Evolutionary conservation across 1,140 invertebrate genomes (phyloP).

Genomic region (Daktulosphaira vitifoliae): DNA sequence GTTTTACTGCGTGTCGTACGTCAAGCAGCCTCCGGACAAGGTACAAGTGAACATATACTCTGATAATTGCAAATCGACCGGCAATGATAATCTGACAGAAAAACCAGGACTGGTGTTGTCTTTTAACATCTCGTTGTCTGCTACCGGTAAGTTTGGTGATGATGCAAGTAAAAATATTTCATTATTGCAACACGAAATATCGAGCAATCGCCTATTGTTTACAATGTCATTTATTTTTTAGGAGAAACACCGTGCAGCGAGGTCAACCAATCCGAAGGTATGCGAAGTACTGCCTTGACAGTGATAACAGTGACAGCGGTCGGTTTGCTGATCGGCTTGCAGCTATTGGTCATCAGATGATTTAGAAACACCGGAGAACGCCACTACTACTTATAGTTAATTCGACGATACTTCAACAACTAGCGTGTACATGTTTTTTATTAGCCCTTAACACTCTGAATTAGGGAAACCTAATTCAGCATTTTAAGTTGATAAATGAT

Average conservation of each 20-base stretch:
- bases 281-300: neutral
- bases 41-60: slow-evolving; percentile 10
- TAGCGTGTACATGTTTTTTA: too few species aligned
- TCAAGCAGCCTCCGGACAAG: slow-evolving; percentile 14
- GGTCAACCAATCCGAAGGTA: slow-evolving; percentile 1
- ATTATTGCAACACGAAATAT: too few species aligned
- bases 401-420: too few species aligned
- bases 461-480: too few species aligned
- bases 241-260: slow-evolving; percentile 6
- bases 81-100: neutral
- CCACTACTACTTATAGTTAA: too few species aligned
- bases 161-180: too few species aligned
- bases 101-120: slow-evolving; percentile 4
- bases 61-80: slow-evolving; percentile 4
- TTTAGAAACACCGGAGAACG: neutral
- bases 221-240: slow-evolving; percentile 2
- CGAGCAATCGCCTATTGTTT: too few species aligned
- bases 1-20: slow-evolving; percentile 19
- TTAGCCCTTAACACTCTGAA: too few species aligned
- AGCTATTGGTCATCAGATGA: neutral
- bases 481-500: too few species aligned
- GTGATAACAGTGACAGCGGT: neutral
- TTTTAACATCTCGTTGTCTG: slow-evolving; percentile 15
- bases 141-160: slow-evolving; percentile 20
- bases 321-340: neutral